Base-by-base conservation (phyloP, 2,888 invertebrate genomes). In the Rotaria macrura region DNA sequence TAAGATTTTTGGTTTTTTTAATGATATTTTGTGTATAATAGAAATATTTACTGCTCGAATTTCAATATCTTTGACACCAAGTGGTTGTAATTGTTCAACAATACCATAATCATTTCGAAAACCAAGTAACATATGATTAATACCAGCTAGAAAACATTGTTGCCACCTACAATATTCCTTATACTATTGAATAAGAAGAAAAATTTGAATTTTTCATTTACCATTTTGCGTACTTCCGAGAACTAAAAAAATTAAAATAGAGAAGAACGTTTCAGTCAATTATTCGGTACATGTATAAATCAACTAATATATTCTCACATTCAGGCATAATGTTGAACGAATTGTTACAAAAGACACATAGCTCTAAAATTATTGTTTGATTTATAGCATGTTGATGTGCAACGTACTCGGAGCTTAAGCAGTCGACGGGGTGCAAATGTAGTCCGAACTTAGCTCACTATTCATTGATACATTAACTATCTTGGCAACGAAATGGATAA, bases 91-190 rank as follows among this genome's bases (percentile, higher is more conserved):
- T n/a, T 1, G 25, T 79, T 79, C 79, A 23, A 79, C 43, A 79
- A 79, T n/a, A 43, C 79, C 79, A 43, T 40, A 79, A n/a, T 79
- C 43, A 79, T 79, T 79, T 79, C 79, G 79, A 43, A 79, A 79
- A n/a, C 79, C 79, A 79, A 79, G 79, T 79, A 79, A 43, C 79
- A 79, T 79, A 43, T 79, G 79, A 43, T 79, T 43, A 12, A 79
- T 79, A 79, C 79, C 79, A 43, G 79, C 79, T 79, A 79, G 14
- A 79, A 17, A 79, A 79, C 79, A 79, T 43, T 79, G 79, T 79
- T 79, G 79, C 79, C 79, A 79, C 65, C 65, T 65, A 34, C 1
- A 65, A 65, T 65, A 65, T 29, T 65, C 20, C 17, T 20, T 65
- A 34, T 6, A 65, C 2, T 65, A 65, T 34, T 34, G 12, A 14